These are phyloP conservation scores for Chymomyza procnemis DNA, from an alignment of 2,888 invertebrate species.

Conservation along the genomic window DNA sequence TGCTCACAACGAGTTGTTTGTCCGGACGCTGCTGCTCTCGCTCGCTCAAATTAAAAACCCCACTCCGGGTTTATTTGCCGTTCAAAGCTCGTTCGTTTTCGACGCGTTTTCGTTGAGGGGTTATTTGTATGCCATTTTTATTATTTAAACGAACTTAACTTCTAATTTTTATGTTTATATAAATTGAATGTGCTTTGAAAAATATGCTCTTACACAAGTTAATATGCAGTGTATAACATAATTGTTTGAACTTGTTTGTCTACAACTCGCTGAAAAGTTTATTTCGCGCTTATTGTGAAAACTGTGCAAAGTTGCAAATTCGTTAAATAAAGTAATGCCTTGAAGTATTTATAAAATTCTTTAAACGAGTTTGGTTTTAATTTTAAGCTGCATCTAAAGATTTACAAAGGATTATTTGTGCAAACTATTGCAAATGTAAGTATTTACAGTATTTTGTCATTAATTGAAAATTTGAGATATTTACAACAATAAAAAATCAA, in stretches of 20 bases:
- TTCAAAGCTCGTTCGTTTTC: constrained; percentile 49
- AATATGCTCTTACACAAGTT: background rate
- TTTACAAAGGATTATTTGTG: too few relatives aligned
- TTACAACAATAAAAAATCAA: too few relatives aligned
- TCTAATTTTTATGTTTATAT: background rate
- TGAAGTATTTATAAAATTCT: background rate
- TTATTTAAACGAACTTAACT: background rate
- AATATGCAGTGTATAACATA: background rate
- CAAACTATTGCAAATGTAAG: background rate
- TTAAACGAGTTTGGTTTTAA: background rate
- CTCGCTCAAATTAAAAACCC: constrained; percentile 39
- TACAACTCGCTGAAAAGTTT: background rate
- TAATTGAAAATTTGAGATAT: too few relatives aligned
- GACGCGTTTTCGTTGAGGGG: constrained; percentile 34
- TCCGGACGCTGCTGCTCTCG: constrained; percentile 7
- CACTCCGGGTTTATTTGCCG: constrained; percentile 51
- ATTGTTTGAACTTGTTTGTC: background rate
- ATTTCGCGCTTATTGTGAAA: background rate
- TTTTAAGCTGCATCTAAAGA: background rate
- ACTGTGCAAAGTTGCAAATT: background rate
- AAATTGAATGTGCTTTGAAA: background rate
- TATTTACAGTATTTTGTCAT: background rate
- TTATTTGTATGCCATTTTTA: background rate
- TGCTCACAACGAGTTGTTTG: too few relatives aligned
- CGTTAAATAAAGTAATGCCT: background rate